Percentiles rank a stretch among this genome's conserved stretches.
These are phyloP conservation scores for Stichodactyla mertensii DNA, from an alignment of 64 coral and sea anemone species.

Conservation along the genomic window DNA sequence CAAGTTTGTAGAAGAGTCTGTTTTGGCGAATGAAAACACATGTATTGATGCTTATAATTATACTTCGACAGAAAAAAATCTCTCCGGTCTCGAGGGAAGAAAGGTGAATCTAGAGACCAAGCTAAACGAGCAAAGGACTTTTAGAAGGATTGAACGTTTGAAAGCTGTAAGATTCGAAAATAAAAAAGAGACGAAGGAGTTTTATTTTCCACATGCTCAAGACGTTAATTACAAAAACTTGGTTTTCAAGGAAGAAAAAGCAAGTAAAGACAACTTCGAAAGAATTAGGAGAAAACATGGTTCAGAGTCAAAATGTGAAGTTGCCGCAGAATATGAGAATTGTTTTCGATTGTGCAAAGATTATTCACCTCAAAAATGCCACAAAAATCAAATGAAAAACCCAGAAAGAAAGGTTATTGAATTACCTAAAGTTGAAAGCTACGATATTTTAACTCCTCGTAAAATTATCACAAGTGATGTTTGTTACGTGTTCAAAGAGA, in stretches of 20 bases:
- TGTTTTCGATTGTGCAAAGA: background rate
- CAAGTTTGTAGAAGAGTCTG: background rate
- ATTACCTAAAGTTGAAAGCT: background rate
- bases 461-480: background rate
- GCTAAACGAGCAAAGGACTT: background rate
- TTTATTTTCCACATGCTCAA: background rate
- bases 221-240: background rate
- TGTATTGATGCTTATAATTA: background rate
- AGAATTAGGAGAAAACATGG: background rate
- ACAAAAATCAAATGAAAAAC: background rate
- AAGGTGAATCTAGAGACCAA: background rate
- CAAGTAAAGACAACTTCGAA: background rate
- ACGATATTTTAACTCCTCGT: constrained; percentile 8
- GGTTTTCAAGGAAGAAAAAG: background rate
- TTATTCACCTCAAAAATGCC: background rate
- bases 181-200: background rate
- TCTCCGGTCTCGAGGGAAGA: background rate
- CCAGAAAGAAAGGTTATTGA: background rate
- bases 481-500: constrained; percentile 3
- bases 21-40: background rate
- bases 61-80: background rate
- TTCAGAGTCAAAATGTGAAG: too few relatives aligned
- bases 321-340: background rate
- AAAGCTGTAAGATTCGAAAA: background rate
- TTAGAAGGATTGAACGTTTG: background rate